Conservation (phyloP, 2,113 vertebrate genomes). For the Cettia cetti region DNA sequence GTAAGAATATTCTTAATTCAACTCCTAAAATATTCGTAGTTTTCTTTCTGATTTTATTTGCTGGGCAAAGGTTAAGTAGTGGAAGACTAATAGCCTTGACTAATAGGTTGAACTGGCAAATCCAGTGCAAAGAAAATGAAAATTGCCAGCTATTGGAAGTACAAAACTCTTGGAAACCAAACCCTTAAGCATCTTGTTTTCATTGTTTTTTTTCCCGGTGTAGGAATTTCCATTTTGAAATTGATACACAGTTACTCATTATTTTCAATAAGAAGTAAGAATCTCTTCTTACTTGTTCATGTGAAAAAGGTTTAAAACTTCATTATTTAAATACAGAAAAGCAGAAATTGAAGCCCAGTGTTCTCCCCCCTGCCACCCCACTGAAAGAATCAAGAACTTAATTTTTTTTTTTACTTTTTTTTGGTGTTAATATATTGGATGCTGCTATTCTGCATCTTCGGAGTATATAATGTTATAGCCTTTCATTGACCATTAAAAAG, state of each 20-base stretch:
- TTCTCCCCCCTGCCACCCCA: neutral
- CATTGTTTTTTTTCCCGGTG: neutral
- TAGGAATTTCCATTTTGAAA: neutral
- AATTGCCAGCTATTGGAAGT: neutral
- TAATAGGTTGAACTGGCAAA: neutral
- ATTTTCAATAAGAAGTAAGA: neutral
- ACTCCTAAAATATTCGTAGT: neutral
- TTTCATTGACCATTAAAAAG: neutral
- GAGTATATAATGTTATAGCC: neutral
- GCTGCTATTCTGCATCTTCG: neutral
- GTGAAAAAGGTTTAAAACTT: neutral
- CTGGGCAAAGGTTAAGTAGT: neutral
- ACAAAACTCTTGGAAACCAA: neutral
- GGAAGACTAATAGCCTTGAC: neutral
- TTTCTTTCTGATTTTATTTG: neutral
- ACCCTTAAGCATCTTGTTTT: neutral
- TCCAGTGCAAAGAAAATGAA: neutral
- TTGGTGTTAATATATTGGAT: neutral
- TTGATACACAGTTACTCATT: neutral
- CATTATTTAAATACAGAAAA: neutral
- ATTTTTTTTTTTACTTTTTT: neutral
- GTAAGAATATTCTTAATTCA: neutral
- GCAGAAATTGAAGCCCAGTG: neutral
- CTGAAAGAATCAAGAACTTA: neutral
- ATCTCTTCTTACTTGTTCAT: neutral